phyloP scores from a whole-genome alignment of 1,140 invertebrate genomes.

The Acromyrmex heyeri region DNA sequence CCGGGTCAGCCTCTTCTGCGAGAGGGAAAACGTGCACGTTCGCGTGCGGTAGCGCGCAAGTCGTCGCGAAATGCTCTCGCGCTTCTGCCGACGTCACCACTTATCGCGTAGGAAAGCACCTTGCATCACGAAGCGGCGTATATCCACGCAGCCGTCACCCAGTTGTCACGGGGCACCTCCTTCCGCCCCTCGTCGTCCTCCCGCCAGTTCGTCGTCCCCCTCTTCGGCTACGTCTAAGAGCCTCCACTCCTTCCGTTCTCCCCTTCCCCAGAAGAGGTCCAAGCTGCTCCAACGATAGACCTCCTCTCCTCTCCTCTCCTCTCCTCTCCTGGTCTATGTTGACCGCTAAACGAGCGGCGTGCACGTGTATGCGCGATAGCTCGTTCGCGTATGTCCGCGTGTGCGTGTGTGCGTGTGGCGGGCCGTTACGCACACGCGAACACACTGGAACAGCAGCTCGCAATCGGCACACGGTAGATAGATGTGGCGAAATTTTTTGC shows the following conservation, averaged over 20 bases:
- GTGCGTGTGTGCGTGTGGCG: not conserved
- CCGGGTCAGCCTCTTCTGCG: constrained; percentile 1
- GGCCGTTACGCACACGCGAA: not conserved
- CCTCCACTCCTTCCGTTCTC: not conserved
- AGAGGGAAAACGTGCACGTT: constrained; percentile 9
- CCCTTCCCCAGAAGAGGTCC: not conserved
- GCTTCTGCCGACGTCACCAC: constrained; percentile 74
- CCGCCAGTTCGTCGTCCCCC: not conserved
- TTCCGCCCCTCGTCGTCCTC: not conserved
- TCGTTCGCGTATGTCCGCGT: not conserved
- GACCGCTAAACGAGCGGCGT: constrained; percentile 31
- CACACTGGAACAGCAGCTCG: constrained; percentile 11
- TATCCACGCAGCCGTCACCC: constrained; percentile 73
- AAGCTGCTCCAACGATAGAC: constrained; percentile 23
- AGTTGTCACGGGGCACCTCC: constrained; percentile 64
- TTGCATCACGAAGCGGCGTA: constrained; percentile 72
- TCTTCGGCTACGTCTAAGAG: not conserved
- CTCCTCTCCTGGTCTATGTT: constrained; percentile 6
- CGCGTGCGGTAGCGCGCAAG: constrained; percentile 7
- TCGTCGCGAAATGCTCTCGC: constrained; percentile 51
- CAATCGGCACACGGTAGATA: constrained; percentile 23
- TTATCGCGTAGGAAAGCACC: constrained; percentile 74
- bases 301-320: constrained; percentile 9
- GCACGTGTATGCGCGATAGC: not conserved
- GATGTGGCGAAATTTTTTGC: constrained; percentile 51